These are phyloP conservation scores for Lagenorhynchus albirostris DNA, from an alignment of 2,113 vertebrate species.

Conservation along the genomic window DNA sequence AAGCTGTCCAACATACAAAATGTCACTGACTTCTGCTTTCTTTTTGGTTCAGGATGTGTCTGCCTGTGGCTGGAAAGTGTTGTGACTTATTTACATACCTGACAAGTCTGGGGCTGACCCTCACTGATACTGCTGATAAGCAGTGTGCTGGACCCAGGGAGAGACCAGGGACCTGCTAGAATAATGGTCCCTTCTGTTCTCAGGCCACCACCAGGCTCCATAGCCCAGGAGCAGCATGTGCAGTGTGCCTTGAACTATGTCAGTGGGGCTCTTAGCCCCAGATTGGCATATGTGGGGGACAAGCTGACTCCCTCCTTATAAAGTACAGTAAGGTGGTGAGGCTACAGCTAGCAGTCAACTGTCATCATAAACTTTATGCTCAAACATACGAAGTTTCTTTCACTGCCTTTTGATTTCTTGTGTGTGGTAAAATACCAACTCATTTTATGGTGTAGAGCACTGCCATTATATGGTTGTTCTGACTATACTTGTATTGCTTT, in stretches of 20 bases:
- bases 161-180: background rate
- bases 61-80: background rate
- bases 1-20: background rate
- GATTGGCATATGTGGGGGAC: background rate
- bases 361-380: background rate
- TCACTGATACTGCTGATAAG: background rate
- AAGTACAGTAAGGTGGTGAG: background rate
- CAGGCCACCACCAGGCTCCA: background rate
- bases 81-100: no score
- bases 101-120: no score
- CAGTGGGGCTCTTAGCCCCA: background rate
- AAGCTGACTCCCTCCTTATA: background rate
- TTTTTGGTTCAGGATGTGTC: background rate
- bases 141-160: background rate
- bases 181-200: background rate
- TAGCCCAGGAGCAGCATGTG: background rate
- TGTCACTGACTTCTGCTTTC: background rate
- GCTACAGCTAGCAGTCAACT: no score
- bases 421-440: background rate
- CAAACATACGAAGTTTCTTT: background rate
- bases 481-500: background rate
- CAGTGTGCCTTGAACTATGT: rapidly evolving
- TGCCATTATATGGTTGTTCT: background rate
- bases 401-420: background rate
- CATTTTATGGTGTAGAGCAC: background rate